Evolutionary conservation across 1,140 invertebrate species (phyloP).

Genomic region (Homalodisca vitripennis): DNA sequence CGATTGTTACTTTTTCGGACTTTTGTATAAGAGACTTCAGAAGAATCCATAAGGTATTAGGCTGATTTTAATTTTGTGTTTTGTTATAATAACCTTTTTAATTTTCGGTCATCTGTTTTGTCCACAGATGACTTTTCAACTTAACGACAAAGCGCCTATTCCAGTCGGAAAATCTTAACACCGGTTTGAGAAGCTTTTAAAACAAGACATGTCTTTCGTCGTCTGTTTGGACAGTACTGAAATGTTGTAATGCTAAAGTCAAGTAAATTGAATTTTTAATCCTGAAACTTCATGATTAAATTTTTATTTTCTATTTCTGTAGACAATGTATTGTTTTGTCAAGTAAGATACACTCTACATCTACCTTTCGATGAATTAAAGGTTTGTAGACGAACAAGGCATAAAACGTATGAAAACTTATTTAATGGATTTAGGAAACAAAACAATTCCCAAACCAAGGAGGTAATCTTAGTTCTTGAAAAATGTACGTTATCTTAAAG

Average conservation of each 20-base stretch:
- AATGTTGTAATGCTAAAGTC: background rate
- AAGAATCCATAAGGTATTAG: background rate
- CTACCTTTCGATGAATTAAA: no score
- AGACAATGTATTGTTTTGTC: background rate
- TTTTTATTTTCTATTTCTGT: background rate
- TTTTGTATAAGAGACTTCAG: background rate
- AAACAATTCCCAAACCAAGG: no score
- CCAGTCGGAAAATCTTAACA: conserved; percentile 19
- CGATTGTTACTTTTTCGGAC: background rate
- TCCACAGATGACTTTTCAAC: conserved; percentile 25
- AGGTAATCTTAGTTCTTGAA: no score
- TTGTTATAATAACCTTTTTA: conserved; percentile 6
- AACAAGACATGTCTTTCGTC: background rate
- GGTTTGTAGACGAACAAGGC: no score
- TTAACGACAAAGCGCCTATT: conserved; percentile 12
- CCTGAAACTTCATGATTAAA: background rate
- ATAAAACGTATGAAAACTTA: no score
- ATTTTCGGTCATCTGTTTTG: conserved; percentile 30
- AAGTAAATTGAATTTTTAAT: no score
- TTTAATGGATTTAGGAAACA: no score
- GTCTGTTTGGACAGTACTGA: background rate
- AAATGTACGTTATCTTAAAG: no score
- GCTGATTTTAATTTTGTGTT: background rate
- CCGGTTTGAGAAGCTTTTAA: background rate
- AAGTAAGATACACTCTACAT: background rate